Conservation (phyloP, 2,797 vertebrate species). For the Champsocephalus gunnari region DNA sequence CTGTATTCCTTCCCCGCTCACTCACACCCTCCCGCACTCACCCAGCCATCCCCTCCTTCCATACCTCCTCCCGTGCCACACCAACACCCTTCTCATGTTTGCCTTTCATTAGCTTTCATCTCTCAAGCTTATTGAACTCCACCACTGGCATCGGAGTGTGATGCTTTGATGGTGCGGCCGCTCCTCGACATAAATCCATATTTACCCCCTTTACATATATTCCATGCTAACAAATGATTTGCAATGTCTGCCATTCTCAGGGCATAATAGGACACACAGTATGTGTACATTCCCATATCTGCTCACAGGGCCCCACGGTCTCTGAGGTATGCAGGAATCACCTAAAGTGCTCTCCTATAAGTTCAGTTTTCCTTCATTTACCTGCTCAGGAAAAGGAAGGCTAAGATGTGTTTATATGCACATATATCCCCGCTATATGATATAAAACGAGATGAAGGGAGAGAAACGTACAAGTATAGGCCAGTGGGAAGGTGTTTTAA, state of each 20-base stretch:
- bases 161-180: slow-evolving; percentile 81
- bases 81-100: slow-evolving; percentile 77
- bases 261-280: slow-evolving; percentile 44
- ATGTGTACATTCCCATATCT: slow-evolving; percentile 34
- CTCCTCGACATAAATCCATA: slow-evolving; percentile 82
- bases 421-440: not conserved
- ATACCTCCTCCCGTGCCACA: slow-evolving; percentile 51
- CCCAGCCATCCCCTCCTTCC: slow-evolving; percentile 36
- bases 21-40: slow-evolving; percentile 14
- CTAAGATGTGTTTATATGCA: slow-evolving; percentile 36
- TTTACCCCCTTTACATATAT: slow-evolving; percentile 78
- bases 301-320: slow-evolving; percentile 10
- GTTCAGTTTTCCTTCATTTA: slow-evolving; percentile 42
- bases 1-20: slow-evolving; percentile 57
- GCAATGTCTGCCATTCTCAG: slow-evolving; percentile 66
- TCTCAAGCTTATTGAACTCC: slow-evolving; percentile 84
- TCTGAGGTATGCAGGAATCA: slow-evolving; percentile 28
- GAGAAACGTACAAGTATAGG: slow-evolving; percentile 27
- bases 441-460: slow-evolving; percentile 15
- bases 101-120: slow-evolving; percentile 89
- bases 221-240: slow-evolving; percentile 79
- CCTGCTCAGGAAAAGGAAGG: slow-evolving; percentile 27
- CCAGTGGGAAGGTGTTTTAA: slow-evolving; percentile 51
- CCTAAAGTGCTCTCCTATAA: slow-evolving; percentile 40
- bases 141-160: slow-evolving; percentile 80